Percentiles rank a stretch among this genome's conserved stretches.
phyloP scores from a whole-genome alignment of 2,888 invertebrate genomes.

The Papilio gigon region DNA sequence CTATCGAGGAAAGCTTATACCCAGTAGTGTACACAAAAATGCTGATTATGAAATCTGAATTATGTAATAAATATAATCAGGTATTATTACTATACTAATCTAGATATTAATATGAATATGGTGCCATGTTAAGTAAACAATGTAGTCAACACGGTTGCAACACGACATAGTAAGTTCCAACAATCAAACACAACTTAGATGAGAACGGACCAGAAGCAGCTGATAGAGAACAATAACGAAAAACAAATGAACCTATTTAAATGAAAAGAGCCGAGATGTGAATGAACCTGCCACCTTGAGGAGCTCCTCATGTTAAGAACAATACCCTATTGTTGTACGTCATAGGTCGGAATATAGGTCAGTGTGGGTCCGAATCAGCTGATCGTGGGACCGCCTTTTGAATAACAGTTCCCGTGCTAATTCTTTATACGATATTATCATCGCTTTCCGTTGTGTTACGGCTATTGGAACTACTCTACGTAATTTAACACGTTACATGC shows the following conservation, averaged over 20 bases:
- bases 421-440: constrained; percentile 34
- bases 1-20: no score
- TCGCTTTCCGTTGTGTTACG: constrained; percentile 30
- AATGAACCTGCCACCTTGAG: constrained; percentile 77
- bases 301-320: constrained; percentile 78
- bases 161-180: constrained; percentile 62
- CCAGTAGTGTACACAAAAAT: no score
- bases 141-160: constrained; percentile 49
- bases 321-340: constrained; percentile 82
- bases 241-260: constrained; percentile 78
- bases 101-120: neutral
- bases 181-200: constrained; percentile 59
- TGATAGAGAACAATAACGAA: constrained; percentile 77
- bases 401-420: constrained; percentile 50
- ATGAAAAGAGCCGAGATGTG: constrained; percentile 71
- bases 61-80: no score
- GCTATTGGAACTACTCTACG: neutral
- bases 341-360: constrained; percentile 80
- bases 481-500: neutral
- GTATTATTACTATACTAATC: no score
- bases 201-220: constrained; percentile 75
- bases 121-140: neutral
- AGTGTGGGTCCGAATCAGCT: constrained; percentile 78
- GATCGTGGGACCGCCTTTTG: constrained; percentile 67
- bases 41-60: no score